Conservation (phyloP, 2,113 vertebrate species). For the Dasyornis broadbenti region DNA sequence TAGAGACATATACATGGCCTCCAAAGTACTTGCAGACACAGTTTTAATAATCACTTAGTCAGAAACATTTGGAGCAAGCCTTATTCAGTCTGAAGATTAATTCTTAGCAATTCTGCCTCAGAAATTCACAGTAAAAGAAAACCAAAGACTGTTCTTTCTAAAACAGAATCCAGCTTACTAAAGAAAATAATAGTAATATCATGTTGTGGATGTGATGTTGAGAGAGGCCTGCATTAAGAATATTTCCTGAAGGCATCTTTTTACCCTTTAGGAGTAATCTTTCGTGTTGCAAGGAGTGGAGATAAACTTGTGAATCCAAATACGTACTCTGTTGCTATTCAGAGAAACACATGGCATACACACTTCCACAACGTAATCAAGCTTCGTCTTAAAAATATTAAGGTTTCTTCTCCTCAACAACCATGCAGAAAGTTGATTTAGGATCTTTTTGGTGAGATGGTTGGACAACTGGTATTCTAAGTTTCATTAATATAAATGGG, state of each 20-base stretch:
- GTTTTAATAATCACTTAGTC: neutral
- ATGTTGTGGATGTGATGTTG: neutral
- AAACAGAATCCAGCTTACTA: neutral
- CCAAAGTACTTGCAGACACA: neutral
- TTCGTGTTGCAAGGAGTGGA: neutral
- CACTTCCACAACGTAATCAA: neutral
- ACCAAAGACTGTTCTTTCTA: neutral
- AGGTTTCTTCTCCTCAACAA: neutral
- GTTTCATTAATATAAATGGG: neutral
- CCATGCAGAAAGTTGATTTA: neutral
- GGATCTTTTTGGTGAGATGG: neutral
- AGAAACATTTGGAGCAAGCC: neutral
- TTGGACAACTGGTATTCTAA: neutral
- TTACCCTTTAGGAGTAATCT: neutral
- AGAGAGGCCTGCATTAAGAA: neutral
- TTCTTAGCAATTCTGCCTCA: neutral
- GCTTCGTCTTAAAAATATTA: neutral
- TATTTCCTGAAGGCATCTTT: neutral
- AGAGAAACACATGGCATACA: neutral
- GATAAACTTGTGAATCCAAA: neutral
- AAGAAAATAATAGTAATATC: neutral
- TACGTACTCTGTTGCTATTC: neutral
- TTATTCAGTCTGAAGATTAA: neutral
- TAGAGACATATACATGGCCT: rapidly evolving
- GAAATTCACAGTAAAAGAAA: neutral